Conservation (phyloP, 92 coral and sea anemone genomes). For the Parazoanthus swiftii region DNA sequence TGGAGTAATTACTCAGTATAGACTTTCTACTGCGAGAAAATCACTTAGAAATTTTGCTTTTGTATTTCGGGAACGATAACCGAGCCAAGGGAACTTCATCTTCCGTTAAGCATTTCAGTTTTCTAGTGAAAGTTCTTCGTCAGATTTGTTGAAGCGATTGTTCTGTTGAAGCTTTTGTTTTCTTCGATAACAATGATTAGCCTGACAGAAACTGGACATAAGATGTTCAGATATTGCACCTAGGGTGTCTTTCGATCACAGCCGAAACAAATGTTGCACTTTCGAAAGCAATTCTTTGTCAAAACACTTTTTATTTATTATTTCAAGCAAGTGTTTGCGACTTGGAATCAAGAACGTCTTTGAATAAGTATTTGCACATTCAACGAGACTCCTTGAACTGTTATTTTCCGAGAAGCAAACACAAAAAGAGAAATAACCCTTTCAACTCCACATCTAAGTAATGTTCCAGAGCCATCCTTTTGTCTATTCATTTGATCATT, state of each 20-base stretch:
- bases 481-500: neutral
- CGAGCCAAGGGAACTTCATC: neutral
- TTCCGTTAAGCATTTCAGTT: neutral
- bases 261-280: neutral
- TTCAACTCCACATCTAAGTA: neutral
- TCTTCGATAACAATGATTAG: neutral
- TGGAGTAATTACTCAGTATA: neutral
- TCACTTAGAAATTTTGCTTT: neutral
- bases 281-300: slow-evolving; percentile 33
- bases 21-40: neutral
- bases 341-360: no score
- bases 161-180: slow-evolving; percentile 12
- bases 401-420: neutral
- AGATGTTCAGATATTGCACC: neutral
- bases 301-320: neutral
- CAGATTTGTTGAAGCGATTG: slow-evolving; percentile 8
- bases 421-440: neutral
- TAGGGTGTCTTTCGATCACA: neutral
- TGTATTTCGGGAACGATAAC: neutral
- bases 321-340: neutral
- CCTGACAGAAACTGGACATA: neutral
- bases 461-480: neutral
- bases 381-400: neutral
- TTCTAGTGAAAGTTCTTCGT: neutral
- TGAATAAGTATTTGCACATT: neutral